phyloP scores from a whole-genome alignment of 2,113 vertebrate species.

The Aegotheles bennettii region DNA sequence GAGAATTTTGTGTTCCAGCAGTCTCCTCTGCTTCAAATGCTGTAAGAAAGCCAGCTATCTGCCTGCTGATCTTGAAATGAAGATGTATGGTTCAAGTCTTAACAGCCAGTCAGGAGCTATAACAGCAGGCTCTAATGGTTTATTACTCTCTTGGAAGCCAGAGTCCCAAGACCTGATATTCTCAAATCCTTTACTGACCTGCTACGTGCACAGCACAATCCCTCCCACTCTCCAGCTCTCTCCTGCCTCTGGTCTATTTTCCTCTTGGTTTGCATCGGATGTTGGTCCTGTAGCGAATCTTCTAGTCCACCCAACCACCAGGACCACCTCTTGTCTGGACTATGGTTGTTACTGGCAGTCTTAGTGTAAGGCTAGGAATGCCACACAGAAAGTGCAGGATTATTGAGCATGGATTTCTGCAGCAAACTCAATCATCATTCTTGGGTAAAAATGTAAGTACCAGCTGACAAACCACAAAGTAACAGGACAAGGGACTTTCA shows the following conservation, averaged over 20 bases:
- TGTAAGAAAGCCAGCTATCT: neutral
- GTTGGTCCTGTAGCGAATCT: neutral
- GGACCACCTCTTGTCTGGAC: neutral
- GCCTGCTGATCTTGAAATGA: neutral
- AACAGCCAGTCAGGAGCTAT: neutral
- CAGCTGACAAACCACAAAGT: neutral
- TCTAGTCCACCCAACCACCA: neutral
- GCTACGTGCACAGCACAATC: neutral
- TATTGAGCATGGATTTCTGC: neutral
- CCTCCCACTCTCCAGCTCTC: neutral
- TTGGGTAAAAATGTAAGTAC: neutral
- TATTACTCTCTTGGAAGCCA: neutral
- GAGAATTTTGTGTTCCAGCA: neutral
- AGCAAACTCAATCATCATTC: neutral
- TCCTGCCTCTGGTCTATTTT: neutral
- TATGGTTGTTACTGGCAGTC: neutral
- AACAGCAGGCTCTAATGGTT: neutral
- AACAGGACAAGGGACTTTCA: neutral
- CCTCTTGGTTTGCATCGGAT: neutral
- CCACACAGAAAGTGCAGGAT: neutral
- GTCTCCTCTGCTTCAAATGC: neutral
- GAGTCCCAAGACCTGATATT: neutral
- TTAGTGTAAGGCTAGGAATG: neutral
- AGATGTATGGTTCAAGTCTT: neutral
- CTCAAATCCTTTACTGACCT: neutral